Evolutionary conservation across 2,113 vertebrate species (phyloP).

Genomic region (Aptenodytes forsteri): DNA sequence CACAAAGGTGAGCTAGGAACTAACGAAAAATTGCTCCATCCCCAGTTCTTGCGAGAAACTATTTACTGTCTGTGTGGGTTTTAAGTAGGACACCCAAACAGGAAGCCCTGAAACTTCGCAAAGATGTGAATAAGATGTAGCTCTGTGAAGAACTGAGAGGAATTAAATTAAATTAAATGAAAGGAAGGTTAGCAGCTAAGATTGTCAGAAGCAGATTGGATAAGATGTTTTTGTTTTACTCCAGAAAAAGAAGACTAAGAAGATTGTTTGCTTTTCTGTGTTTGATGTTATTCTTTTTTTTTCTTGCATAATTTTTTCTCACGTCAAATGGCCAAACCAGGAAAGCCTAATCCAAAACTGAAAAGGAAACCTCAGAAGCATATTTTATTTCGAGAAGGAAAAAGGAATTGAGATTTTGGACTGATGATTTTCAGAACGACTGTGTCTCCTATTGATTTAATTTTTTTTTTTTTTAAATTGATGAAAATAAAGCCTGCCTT

Average conservation of each 20-base stretch:
- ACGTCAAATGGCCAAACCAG: background rate
- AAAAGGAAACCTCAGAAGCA: background rate
- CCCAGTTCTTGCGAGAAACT: background rate
- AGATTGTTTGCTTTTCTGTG: background rate
- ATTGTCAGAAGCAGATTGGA: background rate
- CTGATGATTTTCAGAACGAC: background rate
- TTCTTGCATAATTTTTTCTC: background rate
- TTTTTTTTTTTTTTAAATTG: background rate
- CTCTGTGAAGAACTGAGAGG: background rate
- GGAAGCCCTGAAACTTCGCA: background rate
- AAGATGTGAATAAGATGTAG: background rate
- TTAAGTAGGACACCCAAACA: background rate
- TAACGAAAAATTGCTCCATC: background rate
- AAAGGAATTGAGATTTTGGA: background rate
- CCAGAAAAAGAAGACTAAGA: background rate
- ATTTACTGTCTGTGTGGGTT: background rate
- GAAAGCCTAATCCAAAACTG: background rate
- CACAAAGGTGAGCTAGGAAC: background rate
- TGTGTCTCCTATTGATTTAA: background rate
- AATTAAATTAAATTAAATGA: background rate
- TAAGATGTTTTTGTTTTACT: background rate
- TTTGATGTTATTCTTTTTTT: background rate
- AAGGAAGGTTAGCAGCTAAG: background rate
- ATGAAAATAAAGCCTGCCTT: background rate
- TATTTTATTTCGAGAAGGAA: background rate